A percentile compares a stretch with the other conserved stretches of the same genome.
Conservation (phyloP, 2,888 invertebrate species). For the Tortrix viridana region DNA sequence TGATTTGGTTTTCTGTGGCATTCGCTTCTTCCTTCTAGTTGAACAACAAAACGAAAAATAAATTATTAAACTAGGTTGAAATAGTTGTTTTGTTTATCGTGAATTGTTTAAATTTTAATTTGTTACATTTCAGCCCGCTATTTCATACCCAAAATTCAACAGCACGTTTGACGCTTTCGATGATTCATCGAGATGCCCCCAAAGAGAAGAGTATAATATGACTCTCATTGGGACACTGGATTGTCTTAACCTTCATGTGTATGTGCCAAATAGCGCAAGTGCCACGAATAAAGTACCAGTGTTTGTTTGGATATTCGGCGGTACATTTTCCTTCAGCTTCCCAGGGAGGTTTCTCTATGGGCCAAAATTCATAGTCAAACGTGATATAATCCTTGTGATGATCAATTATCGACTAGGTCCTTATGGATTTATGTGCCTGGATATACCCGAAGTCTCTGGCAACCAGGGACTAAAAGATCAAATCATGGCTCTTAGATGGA, state of each 20-base stretch:
- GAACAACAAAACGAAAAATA: too few relatives aligned
- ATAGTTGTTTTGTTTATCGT: too few relatives aligned
- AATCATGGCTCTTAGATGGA: conserved; percentile 58
- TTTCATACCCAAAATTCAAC: conserved; percentile 29
- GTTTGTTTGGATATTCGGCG: conserved; percentile 61
- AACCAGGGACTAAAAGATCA: conserved; percentile 69
- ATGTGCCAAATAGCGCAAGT: conserved; percentile 52
- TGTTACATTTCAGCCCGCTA: conserved; percentile 23
- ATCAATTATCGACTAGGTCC: conserved; percentile 61
- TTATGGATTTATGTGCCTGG: conserved; percentile 66
- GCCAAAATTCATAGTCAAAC: conserved; percentile 56
- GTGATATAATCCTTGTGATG: conserved; percentile 60
- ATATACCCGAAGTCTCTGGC: conserved; percentile 56
- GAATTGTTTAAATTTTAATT: too few relatives aligned
- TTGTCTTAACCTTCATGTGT: conserved; percentile 59
- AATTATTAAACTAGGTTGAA: too few relatives aligned
- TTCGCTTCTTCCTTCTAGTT: too few relatives aligned
- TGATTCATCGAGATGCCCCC: conserved; percentile 30
- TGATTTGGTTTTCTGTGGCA: too few relatives aligned
- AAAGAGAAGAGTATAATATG: conserved; percentile 12
- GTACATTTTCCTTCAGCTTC: conserved; percentile 50
- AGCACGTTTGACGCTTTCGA: conserved; percentile 33
- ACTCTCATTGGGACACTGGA: conserved; percentile 41
- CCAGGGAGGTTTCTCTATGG: conserved; percentile 47
- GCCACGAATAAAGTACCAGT: conserved; percentile 55